A percentile compares a stretch with the other conserved stretches of the same genome.
phyloP scores from a whole-genome alignment of 2,113 vertebrate genomes.

The Alexandromys fortis region DNA sequence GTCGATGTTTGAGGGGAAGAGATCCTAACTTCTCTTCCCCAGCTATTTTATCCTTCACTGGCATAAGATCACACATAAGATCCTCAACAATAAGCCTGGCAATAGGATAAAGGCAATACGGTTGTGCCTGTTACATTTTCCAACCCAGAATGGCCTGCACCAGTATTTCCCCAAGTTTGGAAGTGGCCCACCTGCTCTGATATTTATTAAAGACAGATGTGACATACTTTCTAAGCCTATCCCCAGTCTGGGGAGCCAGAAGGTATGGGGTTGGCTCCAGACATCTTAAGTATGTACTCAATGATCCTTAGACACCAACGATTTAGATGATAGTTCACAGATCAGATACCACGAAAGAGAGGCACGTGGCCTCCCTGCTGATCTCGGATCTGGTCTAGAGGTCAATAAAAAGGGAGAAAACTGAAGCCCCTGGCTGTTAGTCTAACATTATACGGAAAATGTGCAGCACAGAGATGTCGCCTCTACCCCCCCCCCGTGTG shows the following conservation, averaged over 20 bases:
- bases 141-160: background rate
- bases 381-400: background rate
- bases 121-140: background rate
- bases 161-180: background rate
- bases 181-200: background rate
- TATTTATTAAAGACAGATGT: background rate
- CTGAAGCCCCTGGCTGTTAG: background rate
- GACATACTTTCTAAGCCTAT: background rate
- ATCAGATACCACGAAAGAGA: background rate
- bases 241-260: background rate
- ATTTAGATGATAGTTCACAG: background rate
- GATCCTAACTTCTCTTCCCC: background rate
- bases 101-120: background rate
- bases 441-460: background rate
- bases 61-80: too few species aligned
- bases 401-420: background rate
- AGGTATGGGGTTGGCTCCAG: background rate
- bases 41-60: background rate
- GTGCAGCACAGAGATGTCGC: fast-evolving
- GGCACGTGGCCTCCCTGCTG: background rate
- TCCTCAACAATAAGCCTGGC: background rate
- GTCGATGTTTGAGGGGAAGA: background rate
- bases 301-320: background rate
- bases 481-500: background rate
- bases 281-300: background rate